Conservation (phyloP, 2,113 vertebrate species). For the Myrmecophaga tridactyla region DNA sequence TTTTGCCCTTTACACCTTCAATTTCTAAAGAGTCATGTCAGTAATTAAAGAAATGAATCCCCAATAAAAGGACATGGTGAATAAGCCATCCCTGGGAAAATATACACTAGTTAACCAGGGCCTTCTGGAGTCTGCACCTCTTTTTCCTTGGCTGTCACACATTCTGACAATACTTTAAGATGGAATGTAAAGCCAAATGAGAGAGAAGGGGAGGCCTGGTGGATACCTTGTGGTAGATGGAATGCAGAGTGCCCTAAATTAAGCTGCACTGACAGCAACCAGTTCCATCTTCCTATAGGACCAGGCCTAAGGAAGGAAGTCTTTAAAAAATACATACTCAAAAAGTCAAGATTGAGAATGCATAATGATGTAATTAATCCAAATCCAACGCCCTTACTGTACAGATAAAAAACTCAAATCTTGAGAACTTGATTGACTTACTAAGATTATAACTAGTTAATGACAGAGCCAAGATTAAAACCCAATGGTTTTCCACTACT, state of each 20-base stretch:
- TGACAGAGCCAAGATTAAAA: background rate
- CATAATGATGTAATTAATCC: background rate
- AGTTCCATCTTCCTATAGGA: background rate
- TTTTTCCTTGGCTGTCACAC: background rate
- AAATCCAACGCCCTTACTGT: background rate
- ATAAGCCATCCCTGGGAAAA: background rate
- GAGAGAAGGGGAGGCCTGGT: background rate
- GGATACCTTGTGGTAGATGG: background rate
- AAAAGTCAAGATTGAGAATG: background rate
- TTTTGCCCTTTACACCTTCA: conserved; percentile 4
- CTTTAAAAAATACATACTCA: background rate
- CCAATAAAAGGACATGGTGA: background rate
- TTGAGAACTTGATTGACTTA: background rate
- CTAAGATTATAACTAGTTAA: background rate
- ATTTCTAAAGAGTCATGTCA: conserved; percentile 12
- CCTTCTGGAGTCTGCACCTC: background rate
- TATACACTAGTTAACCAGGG: background rate
- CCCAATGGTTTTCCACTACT: background rate
- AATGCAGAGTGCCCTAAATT: background rate
- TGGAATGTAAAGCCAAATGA: background rate
- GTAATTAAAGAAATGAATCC: conserved; percentile 21
- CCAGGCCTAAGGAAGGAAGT: background rate
- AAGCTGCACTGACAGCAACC: background rate
- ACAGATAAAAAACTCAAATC: background rate
- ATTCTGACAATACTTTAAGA: background rate